Evolutionary conservation across 2,888 invertebrate genomes (phyloP).

Genomic region (Lasioglossum marginatum): DNA sequence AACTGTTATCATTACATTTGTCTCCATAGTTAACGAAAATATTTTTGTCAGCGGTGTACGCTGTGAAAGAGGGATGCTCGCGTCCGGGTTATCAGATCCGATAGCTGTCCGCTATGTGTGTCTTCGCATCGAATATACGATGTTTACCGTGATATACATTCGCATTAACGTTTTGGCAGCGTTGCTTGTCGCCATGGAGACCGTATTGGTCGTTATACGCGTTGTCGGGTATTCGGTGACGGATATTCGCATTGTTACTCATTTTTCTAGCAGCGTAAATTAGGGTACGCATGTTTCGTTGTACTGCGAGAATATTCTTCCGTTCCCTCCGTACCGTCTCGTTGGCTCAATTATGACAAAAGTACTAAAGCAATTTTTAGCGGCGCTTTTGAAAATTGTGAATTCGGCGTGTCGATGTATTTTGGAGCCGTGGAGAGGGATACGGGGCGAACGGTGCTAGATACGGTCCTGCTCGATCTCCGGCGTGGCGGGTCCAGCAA

Average conservation of each 20-base stretch:
- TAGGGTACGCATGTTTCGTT: background rate
- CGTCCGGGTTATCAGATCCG: background rate
- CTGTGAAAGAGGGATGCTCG: background rate
- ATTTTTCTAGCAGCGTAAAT: background rate
- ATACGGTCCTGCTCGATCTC: conserved; percentile 76
- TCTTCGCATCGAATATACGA: background rate
- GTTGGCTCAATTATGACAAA: background rate
- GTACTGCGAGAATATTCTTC: background rate
- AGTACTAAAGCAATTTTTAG: too few relatives aligned
- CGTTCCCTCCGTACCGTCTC: background rate
- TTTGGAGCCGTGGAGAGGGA: background rate
- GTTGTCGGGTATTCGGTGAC: background rate
- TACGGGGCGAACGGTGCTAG: background rate
- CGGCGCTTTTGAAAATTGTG: background rate
- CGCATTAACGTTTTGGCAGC: conserved; percentile 6
- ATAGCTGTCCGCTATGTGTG: background rate
- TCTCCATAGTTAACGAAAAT: background rate
- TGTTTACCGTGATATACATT: conserved; percentile 2
- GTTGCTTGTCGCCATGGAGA: background rate
- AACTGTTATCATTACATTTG: background rate
- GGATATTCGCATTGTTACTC: too few relatives aligned
- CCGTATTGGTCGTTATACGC: background rate
- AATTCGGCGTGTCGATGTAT: background rate
- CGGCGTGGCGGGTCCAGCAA: conserved; percentile 75
- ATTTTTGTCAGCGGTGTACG: background rate